Evolutionary conservation across 2,888 invertebrate species (phyloP).

Genomic region (Pollenia labialis): DNA sequence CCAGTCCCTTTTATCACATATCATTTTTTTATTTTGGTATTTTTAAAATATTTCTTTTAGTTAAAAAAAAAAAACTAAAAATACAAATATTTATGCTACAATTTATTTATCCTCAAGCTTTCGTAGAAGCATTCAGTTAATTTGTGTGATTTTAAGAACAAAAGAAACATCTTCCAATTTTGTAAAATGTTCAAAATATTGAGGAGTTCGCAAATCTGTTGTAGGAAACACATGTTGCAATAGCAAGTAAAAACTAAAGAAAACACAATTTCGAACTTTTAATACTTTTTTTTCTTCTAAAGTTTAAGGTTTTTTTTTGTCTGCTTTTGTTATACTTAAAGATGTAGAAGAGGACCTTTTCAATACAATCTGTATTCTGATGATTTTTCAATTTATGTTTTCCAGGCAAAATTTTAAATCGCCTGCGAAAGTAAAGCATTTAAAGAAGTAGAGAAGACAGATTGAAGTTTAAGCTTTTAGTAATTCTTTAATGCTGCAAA

Average conservation of each 20-base stretch:
- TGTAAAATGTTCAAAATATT: neutral
- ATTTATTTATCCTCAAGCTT: slow-evolving; percentile 17
- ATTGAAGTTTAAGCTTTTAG: too few species aligned
- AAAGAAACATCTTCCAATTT: neutral
- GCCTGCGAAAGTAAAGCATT: neutral
- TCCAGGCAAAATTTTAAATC: neutral
- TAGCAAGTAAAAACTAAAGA: slow-evolving; percentile 3
- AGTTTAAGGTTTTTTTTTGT: neutral
- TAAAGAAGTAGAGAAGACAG: neutral
- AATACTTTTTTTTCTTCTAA: neutral
- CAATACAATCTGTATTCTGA: slow-evolving; percentile 3
- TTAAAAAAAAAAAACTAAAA: neutral
- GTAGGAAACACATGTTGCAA: slow-evolving; percentile 29
- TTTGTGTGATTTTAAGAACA: neutral
- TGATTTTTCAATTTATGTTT: neutral
- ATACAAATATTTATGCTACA: neutral
- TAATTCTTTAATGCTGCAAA: too few species aligned
- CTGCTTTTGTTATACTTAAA: neutral
- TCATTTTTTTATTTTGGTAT: neutral
- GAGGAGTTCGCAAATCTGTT: neutral
- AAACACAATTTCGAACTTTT: slow-evolving; percentile 4
- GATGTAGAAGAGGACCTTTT: slow-evolving; percentile 21
- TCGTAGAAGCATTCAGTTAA: neutral
- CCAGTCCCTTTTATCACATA: too few species aligned
- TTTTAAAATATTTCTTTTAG: neutral